These are phyloP conservation scores for Cyaniris semiargus DNA, from an alignment of 2,888 invertebrate genomes.

Conservation along the genomic window DNA sequence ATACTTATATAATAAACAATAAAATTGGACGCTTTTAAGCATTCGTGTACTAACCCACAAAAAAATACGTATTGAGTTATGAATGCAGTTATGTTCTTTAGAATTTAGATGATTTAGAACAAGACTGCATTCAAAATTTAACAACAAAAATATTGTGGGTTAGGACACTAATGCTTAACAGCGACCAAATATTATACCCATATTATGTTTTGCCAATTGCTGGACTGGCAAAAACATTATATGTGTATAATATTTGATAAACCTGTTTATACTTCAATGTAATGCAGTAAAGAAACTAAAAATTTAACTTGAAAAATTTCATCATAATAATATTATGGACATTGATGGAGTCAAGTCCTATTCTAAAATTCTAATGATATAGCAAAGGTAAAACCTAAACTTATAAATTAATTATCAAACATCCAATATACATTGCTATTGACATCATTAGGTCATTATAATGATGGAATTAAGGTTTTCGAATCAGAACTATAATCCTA, in stretches of 20 bases:
- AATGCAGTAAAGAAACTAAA: background rate
- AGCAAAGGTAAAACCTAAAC: background rate
- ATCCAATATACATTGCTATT: background rate
- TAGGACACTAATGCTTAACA: too few species aligned
- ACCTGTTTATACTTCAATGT: too few species aligned
- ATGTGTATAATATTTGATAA: too few species aligned
- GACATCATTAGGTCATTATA: background rate
- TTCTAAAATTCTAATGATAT: background rate
- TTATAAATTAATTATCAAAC: background rate
- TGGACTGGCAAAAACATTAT: background rate
- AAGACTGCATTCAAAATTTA: too few species aligned
- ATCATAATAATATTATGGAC: background rate
- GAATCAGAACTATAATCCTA: slow-evolving; percentile 25
- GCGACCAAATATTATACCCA: background rate
- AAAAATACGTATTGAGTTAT: too few species aligned
- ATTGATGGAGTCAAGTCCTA: background rate
- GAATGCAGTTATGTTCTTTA: too few species aligned
- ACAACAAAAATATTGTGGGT: too few species aligned
- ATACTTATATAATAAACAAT: background rate
- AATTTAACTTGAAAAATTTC: background rate
- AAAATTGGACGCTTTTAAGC: too few species aligned
- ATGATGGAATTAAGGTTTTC: background rate
- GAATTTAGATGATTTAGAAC: too few species aligned
- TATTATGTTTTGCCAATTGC: background rate
- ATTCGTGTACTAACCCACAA: too few species aligned